phyloP scores from a whole-genome alignment of 2,113 vertebrate genomes.

The Pelecanus crispus region DNA sequence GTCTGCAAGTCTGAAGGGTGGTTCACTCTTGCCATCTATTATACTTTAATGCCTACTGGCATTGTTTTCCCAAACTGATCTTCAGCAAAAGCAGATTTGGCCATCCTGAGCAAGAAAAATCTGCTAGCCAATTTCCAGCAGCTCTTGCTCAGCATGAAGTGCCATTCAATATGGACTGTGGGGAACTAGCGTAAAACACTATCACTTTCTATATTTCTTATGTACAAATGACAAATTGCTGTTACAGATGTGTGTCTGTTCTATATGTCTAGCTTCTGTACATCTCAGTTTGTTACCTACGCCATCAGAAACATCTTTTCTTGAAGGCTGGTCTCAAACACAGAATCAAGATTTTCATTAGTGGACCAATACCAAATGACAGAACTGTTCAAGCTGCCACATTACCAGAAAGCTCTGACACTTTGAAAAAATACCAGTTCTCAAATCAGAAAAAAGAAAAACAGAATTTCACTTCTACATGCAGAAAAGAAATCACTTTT shows the following conservation, averaged over 20 bases:
- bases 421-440: not conserved
- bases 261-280: not conserved
- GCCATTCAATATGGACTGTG: not conserved
- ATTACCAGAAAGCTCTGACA: not conserved
- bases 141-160: constrained; percentile 27
- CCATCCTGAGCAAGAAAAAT: not conserved
- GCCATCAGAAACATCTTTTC: not conserved
- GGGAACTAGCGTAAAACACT: not conserved
- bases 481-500: not conserved
- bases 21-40: constrained; percentile 1
- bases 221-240: not conserved
- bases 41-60: constrained; percentile 10
- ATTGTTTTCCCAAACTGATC: not conserved
- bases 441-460: not conserved
- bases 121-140: constrained; percentile 26
- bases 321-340: not conserved
- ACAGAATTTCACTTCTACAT: not conserved
- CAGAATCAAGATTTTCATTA: not conserved
- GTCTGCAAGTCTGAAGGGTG: not conserved
- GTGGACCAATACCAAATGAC: not conserved
- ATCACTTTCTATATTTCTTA: not conserved
- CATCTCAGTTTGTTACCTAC: not conserved
- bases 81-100: not conserved
- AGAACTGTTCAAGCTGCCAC: not conserved
- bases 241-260: not conserved